phyloP scores from a whole-genome alignment of 1,140 invertebrate species.

The Musca vetustissima region DNA sequence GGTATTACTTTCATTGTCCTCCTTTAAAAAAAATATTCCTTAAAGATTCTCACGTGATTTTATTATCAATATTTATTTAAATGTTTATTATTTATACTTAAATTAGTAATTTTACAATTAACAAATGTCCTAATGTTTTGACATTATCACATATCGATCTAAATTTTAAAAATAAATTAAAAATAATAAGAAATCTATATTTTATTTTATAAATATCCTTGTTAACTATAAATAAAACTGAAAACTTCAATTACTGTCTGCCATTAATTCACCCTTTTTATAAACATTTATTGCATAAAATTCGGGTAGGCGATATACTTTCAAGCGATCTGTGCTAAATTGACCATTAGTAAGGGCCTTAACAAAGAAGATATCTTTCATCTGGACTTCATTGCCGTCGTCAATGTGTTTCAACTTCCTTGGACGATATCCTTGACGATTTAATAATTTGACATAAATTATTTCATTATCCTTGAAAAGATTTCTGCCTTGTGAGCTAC shows the following conservation, averaged over 20 bases:
- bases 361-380: slow-evolving; percentile 51
- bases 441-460: slow-evolving; percentile 45
- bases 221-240: too few relatives aligned
- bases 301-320: slow-evolving; percentile 48
- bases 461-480: slow-evolving; percentile 37
- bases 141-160: too few relatives aligned
- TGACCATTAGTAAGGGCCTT: slow-evolving; percentile 46
- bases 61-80: too few relatives aligned
- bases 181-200: too few relatives aligned
- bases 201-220: too few relatives aligned
- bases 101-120: too few relatives aligned
- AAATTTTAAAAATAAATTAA: slow-evolving; percentile 1
- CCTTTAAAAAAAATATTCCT: too few relatives aligned
- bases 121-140: too few relatives aligned
- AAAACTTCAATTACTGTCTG: neutral
- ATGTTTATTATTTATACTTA: too few relatives aligned
- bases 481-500: slow-evolving; percentile 37
- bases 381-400: slow-evolving; percentile 31
- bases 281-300: slow-evolving; percentile 52
- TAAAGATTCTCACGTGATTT: too few relatives aligned
- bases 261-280: slow-evolving; percentile 33
- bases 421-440: slow-evolving; percentile 43
- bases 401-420: slow-evolving; percentile 36
- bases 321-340: slow-evolving; percentile 47
- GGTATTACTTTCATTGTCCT: too few relatives aligned